Conservation (phyloP, 2,888 invertebrate species). For the Erpobdella octoculata region DNA sequence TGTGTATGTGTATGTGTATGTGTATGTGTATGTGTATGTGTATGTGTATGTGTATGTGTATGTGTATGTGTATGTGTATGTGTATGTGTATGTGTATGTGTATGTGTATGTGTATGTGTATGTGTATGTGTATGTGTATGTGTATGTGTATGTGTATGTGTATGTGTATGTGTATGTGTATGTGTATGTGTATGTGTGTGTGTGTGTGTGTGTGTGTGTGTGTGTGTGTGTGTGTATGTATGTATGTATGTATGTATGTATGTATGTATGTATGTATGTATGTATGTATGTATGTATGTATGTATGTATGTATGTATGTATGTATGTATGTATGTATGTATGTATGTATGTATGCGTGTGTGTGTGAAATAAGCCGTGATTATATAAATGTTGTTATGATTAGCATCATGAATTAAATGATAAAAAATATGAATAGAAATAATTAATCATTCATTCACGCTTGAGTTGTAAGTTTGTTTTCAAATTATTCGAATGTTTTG, state of each 20-base stretch:
- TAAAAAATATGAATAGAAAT: too few species aligned
- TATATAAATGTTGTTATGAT: too few species aligned
- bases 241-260: conserved; percentile 23
- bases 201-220: conserved; percentile 25
- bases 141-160: background rate
- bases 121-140: conserved; percentile 24
- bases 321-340: conserved; percentile 26
- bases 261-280: conserved; percentile 26
- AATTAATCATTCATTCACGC: too few species aligned
- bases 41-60: conserved; percentile 8
- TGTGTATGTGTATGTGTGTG: conserved; percentile 18
- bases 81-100: conserved; percentile 22
- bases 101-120: conserved; percentile 24
- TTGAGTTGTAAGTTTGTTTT: too few species aligned
- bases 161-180: conserved; percentile 1
- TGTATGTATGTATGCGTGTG: conserved; percentile 16
- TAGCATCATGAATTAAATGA: too few species aligned
- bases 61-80: background rate
- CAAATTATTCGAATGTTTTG: too few species aligned
- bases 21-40: background rate
- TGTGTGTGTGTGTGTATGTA: conserved; percentile 24
- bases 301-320: conserved; percentile 24
- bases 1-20: conserved; percentile 16
- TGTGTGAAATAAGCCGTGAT: too few species aligned
- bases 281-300: conserved; percentile 27